Evolutionary conservation across 2,113 vertebrate genomes (phyloP), one percentile per base, ranked within the genome.

Genomic region (Bubo scandiacus): DNA sequence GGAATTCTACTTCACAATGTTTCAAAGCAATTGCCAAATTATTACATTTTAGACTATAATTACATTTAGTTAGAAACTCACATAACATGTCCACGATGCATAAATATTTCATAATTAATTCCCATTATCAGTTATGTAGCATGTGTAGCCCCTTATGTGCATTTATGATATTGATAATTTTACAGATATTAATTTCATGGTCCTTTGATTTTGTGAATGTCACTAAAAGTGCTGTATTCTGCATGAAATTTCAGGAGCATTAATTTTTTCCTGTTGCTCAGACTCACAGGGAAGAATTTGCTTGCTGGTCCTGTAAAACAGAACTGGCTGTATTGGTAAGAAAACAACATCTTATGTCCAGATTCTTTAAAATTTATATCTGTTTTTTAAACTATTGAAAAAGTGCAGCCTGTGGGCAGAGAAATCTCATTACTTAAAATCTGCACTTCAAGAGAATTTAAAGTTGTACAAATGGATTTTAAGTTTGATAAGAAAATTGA

Each of bases 401-500:
- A 88, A 93, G 57, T 47, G 42, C 63, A 66, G 86, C 22, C 92
- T 91, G n/a, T 70, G 67, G 83, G 72, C 90, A 94, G 81, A 90
- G 80, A 72, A 81, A 85, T 92, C 43, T 54, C 81, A 59, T 94
- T 96, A 59, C 65, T 90, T 91, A 81, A 96, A 86, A 96, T 93
- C 55, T 92, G 73, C 30, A 80, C 96, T 97, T 97, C 92, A 85
- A 96, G 91, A 95, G 94, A 98, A 97, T 95, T 90, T 96, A 74
- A 98, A 98, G 94, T 98, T 98, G 93, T 87, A 95, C 92, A 94
- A 97, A 97, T 92, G 68, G 79, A 97, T 97, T 97, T 98, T 92
- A 97, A 98, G 97, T 97, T 98, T 97, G 92, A 95, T 98, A 96
- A 97, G 96, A 90, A 96, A 97, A 97, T 97, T 98, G 98, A 98